Evolutionary conservation across 92 coral and sea anemone genomes (phyloP).

Genomic region (Ricordea florida): DNA sequence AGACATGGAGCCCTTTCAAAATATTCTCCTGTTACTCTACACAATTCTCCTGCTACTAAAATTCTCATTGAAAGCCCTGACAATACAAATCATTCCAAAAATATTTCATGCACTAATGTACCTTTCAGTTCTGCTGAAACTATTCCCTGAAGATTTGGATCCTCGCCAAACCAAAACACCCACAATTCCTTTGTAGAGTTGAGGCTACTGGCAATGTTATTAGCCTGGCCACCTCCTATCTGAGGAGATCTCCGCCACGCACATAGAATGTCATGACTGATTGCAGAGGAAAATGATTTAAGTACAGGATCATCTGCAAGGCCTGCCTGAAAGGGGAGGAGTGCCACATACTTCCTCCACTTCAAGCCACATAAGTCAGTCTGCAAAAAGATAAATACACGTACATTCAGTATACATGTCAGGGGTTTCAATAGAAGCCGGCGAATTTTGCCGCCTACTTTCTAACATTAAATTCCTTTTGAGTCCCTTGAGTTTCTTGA

Average conservation of each 20-base stretch:
- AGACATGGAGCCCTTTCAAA: no score
- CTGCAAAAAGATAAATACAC: slow-evolving; percentile 49
- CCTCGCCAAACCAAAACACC: slow-evolving; percentile 99
- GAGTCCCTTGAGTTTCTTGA: no score
- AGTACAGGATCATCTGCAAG: slow-evolving; percentile 90
- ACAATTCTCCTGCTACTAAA: no score
- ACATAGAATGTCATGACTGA: slow-evolving; percentile 87
- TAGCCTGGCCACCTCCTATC: slow-evolving; percentile 53
- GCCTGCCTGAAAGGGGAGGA: slow-evolving; percentile 45
- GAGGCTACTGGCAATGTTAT: slow-evolving; percentile 37
- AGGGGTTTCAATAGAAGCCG: no score
- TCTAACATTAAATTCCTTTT: no score
- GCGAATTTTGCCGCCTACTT: no score
- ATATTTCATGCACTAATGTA: no score
- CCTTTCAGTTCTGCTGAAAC: slow-evolving; percentile 89
- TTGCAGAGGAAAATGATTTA: slow-evolving; percentile 84
- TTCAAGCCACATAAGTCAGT: slow-evolving; percentile 96
- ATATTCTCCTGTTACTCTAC: no score
- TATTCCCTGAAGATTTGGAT: slow-evolving; percentile 84
- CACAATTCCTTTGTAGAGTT: slow-evolving; percentile 88
- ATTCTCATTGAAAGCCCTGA: no score
- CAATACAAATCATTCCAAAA: no score
- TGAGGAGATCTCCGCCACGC: slow-evolving; percentile 89
- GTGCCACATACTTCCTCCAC: slow-evolving; percentile 90
- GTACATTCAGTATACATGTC: no score